phyloP scores from a whole-genome alignment of 64 coral and sea anemone genomes.

The Cladopsammia gracilis region DNA sequence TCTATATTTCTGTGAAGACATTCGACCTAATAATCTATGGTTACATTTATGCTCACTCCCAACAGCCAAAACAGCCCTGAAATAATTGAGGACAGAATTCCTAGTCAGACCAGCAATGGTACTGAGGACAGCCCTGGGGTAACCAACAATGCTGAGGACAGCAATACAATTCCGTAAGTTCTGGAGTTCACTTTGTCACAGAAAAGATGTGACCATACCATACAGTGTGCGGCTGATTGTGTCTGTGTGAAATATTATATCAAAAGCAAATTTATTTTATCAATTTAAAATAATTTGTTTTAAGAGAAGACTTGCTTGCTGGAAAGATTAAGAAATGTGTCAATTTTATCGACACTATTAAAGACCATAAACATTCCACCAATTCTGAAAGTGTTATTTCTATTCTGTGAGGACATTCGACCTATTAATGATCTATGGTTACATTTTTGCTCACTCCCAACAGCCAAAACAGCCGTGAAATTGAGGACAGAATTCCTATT shows the following conservation, averaged over 20 bases:
- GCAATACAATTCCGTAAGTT: too few species aligned
- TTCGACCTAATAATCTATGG: neutral
- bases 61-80: neutral
- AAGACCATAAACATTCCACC: constrained; percentile 9
- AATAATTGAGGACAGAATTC: too few species aligned
- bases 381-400: constrained; percentile 15
- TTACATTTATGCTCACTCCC: constrained; percentile 2
- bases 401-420: too few species aligned
- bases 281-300: neutral
- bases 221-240: neutral
- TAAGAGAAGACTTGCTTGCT: neutral
- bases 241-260: constrained; percentile 8
- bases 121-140: neutral
- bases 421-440: neutral
- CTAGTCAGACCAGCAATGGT: neutral
- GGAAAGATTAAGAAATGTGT: constrained; percentile 4
- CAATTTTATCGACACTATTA: constrained; percentile 2
- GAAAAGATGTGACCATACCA: neutral
- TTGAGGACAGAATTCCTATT: too few species aligned
- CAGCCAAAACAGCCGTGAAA: neutral
- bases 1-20: too few species aligned
- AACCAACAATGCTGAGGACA: neutral
- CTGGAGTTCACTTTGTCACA: too few species aligned
- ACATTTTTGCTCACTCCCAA: neutral
- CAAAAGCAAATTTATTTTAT: constrained; percentile 12